Evolutionary conservation across 2,113 vertebrate genomes (phyloP).

Genomic region (Hassar affinis): DNA sequence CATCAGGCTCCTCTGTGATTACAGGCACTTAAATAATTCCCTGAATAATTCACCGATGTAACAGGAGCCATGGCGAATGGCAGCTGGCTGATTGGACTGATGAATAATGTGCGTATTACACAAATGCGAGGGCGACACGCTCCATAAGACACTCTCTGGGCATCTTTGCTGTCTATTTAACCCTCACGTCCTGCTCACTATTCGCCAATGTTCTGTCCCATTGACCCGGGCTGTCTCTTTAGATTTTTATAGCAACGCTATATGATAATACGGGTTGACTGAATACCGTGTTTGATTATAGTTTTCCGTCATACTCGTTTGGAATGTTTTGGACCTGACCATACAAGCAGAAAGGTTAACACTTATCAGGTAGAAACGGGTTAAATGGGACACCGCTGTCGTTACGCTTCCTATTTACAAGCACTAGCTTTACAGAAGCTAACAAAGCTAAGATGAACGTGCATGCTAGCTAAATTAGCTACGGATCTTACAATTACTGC

Average conservation of each 20-base stretch:
- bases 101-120: slow-evolving; percentile 40
- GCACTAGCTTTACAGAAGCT: background rate
- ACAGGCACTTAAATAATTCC: slow-evolving; percentile 47
- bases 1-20: slow-evolving; percentile 37
- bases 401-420: background rate
- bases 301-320: background rate
- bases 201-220: slow-evolving; percentile 4
- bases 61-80: slow-evolving; percentile 65
- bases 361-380: background rate
- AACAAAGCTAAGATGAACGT: background rate
- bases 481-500: background rate
- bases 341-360: background rate
- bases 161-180: slow-evolving; percentile 13
- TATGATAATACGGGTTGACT: background rate
- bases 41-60: slow-evolving; percentile 55
- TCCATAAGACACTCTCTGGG: slow-evolving; percentile 25
- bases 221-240: slow-evolving; percentile 2
- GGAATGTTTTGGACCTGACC: background rate
- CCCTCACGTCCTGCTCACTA: slow-evolving; percentile 19
- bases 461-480: background rate
- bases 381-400: background rate
- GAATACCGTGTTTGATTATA: background rate
- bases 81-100: slow-evolving; percentile 61
- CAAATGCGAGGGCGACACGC: slow-evolving; percentile 29
- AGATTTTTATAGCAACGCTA: background rate